Evolutionary conservation across 2,888 invertebrate genomes (phyloP).

Genomic region (Gymnoscelis rufifasciata): DNA sequence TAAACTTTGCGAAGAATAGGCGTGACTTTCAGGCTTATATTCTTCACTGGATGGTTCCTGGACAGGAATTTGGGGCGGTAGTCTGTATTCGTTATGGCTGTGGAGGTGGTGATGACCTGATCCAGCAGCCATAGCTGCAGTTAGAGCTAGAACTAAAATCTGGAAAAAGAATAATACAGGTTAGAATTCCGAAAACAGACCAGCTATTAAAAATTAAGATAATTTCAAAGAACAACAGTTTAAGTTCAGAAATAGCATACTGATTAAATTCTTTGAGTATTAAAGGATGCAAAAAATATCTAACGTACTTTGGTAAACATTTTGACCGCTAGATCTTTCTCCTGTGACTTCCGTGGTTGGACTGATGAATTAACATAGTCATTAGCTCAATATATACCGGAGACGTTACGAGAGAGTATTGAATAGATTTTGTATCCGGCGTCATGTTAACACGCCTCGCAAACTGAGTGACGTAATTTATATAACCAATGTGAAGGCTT

Average conservation of each 20-base stretch:
- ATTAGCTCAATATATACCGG: slow-evolving; percentile 76
- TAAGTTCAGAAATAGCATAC: too few species aligned
- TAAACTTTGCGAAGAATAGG: slow-evolving; percentile 51
- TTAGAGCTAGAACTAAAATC: slow-evolving; percentile 50
- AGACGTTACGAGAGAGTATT: slow-evolving; percentile 77
- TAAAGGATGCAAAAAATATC: slow-evolving; percentile 8
- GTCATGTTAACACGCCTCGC: slow-evolving; percentile 61
- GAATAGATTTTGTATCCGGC: slow-evolving; percentile 67
- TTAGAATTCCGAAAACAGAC: not conserved
- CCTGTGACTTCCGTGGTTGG: slow-evolving; percentile 68
- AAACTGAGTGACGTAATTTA: slow-evolving; percentile 71
- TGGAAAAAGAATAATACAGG: slow-evolving; percentile 34
- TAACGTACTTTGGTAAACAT: slow-evolving; percentile 69
- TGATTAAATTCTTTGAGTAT: not conserved
- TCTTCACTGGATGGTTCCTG: slow-evolving; percentile 42
- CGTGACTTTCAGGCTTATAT: slow-evolving; percentile 37
- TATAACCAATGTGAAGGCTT: slow-evolving; percentile 74
- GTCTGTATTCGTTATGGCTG: slow-evolving; percentile 49
- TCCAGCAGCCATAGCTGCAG: slow-evolving; percentile 41
- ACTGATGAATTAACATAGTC: slow-evolving; percentile 75
- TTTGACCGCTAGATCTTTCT: slow-evolving; percentile 70
- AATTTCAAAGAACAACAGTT: not conserved
- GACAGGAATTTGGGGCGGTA: slow-evolving; percentile 31
- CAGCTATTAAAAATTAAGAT: not conserved
- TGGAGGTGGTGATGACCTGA: slow-evolving; percentile 52